Evolutionary conservation across 2,888 invertebrate genomes (phyloP), one percentile per base, ranked within the genome.

Genomic region (Tachystola acroxantha): DNA sequence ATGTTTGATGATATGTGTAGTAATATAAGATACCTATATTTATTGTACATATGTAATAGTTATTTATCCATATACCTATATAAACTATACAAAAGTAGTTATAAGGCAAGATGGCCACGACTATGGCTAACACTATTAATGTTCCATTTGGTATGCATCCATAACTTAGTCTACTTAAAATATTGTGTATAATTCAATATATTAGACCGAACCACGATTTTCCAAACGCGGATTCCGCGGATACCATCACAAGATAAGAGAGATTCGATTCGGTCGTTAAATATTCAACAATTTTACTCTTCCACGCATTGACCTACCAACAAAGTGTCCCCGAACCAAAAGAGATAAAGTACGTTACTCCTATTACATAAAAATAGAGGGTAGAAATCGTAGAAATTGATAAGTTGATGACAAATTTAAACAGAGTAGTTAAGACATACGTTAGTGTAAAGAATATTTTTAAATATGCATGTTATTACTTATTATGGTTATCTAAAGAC

Each of bases 71-170:
- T 30, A 27, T 22, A 32, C 20, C 12, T 31, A 29, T 40, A 36
- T 27, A 57, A 55, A 60, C 57, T 61, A 65, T 67, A 63, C 45
- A 51, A 55, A 52, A 57, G 50, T 51, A 55, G 45, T 52, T 54
- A 51, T 72, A 84, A 81, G 84, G 84, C 84, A 82, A 85, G 79
- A 85, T 84, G 84, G 84, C 84, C 82, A 76, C 78, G 32, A 53
- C 45, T 80, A 82, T 84, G 84, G 85, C 85, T 74, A 62, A 74
- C 64, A 68, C 63, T 61, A 55, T 64, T 58, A 58, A 68, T 68
- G 62, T 71, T 69, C 52, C 53, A 56, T 70, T 74, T 71, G 68
- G 71, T 77, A 71, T 60, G 60, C 57, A 62, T 69, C 57, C 68
- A 68, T 57, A 57, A 57, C 64, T 69, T 65, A 73, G 57, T 67